Evolutionary conservation across 2,888 invertebrate species (phyloP), one percentile per base, ranked within the genome.

Genomic region (Gibbula magus): DNA sequence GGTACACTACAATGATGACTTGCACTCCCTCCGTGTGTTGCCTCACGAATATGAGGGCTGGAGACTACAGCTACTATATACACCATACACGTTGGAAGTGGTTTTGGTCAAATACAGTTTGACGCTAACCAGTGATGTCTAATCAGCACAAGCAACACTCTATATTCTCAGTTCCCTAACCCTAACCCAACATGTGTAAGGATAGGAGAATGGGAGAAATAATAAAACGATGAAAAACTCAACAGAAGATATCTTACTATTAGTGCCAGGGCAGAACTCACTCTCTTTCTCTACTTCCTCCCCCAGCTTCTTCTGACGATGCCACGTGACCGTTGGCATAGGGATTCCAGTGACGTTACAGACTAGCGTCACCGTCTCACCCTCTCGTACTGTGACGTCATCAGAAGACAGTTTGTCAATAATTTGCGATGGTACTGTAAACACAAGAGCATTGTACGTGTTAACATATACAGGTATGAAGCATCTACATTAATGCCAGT

Each of bases 311-410:
- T 66, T 75, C 25, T 77, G 76, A 53, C 84, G 74, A 88, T 94
- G 96, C 98, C 98, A 98, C 94, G 96, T 97, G 88, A 98, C 96
- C 93, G 96, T 96, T n/a, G 98, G 98, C 39, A 95, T 94, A 1
- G 98, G 95, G 81, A 95, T 95, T 0, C 97, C 96, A 79, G 95
- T 95, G 0, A 96, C 95, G 45, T 96, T 95, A 7, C 95, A 95
- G 84, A 95, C 96, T 91, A 98, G 94, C 84, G 97, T 97, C 88
- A 97, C 96, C 93, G 97, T 98, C 93, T 97, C 97, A 93, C 97
- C 97, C 94, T 98, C 98, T 25, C 97, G 94, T 70, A 98, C 96
- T 2, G 97, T 97, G 85, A 98, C 96, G 78, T 97, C 97, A 78
- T 82, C 82, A 66, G 85, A 86, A n/a, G 97, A 97, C 91, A 97